Evolutionary conservation across 2,113 vertebrate species (phyloP).

Genomic region (Oceanites oceanicus): DNA sequence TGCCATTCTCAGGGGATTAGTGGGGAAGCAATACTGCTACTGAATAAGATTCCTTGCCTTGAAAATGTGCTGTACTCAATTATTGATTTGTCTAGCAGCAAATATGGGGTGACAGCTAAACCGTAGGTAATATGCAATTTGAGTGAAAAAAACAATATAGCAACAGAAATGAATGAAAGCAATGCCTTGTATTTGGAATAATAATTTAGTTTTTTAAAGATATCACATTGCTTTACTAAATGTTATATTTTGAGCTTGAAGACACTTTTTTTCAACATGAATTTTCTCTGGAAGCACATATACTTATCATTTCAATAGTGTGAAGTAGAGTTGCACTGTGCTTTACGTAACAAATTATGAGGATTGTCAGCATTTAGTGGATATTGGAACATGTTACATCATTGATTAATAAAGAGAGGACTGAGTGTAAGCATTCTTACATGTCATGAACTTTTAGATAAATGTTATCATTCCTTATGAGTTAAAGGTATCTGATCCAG

Average conservation of each 20-base stretch:
- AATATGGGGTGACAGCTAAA: neutral
- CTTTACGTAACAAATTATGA: neutral
- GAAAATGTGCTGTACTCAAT: neutral
- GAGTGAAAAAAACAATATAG: neutral
- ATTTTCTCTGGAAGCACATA: neutral
- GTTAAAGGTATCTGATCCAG: neutral
- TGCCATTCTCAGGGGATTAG: neutral
- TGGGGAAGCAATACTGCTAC: neutral
- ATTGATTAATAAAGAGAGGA: neutral
- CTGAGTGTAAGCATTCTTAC: neutral
- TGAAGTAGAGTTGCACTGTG: neutral
- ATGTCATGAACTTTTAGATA: neutral
- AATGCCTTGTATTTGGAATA: neutral
- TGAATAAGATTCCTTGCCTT: neutral
- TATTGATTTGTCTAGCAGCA: neutral
- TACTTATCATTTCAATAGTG: neutral
- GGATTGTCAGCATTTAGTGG: neutral
- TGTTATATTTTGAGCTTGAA: neutral
- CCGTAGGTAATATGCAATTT: neutral
- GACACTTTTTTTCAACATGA: neutral
- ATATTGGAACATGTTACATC: neutral
- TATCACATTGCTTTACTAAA: neutral
- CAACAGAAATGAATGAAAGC: neutral
- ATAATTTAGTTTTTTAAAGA: neutral
- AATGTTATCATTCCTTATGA: neutral